These are phyloP conservation scores for Sus scrofa DNA, from an alignment of 2,113 vertebrate genomes.

Conservation along the genomic window DNA sequence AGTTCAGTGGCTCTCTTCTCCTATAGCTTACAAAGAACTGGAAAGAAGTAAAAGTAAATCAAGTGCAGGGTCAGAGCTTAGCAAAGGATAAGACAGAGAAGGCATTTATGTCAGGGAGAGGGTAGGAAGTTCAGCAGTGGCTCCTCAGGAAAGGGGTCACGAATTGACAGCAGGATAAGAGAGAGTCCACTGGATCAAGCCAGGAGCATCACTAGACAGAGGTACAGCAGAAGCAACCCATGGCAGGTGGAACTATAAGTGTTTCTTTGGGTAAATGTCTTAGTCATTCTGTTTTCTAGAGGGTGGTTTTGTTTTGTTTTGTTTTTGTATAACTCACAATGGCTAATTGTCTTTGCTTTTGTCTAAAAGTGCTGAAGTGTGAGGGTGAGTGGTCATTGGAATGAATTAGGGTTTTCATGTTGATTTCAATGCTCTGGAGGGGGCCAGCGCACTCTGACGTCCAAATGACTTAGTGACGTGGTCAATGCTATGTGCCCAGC, in stretches of 20 bases:
- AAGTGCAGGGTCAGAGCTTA: background rate
- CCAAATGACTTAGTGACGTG: background rate
- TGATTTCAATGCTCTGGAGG: conserved; percentile 35
- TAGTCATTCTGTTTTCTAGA: conserved; percentile 45
- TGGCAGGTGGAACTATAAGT: background rate
- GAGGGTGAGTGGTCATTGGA: background rate
- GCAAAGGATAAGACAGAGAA: background rate
- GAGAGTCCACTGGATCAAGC: background rate
- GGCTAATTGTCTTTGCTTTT: conserved; percentile 46
- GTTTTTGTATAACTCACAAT: background rate
- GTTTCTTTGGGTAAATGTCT: conserved; percentile 33
- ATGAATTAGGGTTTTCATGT: conserved; percentile 30
- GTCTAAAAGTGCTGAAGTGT: conserved; percentile 14
- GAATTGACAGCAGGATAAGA: background rate
- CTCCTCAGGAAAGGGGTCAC: background rate
- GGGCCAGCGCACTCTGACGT: background rate
- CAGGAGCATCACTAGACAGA: background rate
- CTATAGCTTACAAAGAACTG: background rate
- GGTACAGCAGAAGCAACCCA: background rate
- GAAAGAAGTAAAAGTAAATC: conserved; percentile 1
- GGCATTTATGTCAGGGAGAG: background rate
- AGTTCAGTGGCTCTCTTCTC: background rate
- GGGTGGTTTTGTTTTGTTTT: background rate
- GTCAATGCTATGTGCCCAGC: background rate
- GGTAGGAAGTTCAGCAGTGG: background rate